Conservation (phyloP, 2,113 vertebrate genomes). For the Coreoperca whiteheadi region DNA sequence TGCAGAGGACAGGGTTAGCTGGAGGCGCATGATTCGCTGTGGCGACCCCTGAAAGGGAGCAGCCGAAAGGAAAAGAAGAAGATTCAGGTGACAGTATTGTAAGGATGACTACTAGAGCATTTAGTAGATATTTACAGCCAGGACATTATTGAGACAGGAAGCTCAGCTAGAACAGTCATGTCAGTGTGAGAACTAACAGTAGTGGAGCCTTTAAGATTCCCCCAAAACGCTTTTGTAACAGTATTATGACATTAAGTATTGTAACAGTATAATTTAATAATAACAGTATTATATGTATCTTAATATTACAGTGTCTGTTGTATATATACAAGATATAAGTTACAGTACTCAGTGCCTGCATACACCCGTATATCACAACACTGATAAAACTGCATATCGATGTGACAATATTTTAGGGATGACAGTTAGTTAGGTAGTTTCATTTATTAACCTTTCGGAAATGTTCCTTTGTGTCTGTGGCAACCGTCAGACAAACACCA, state of each 20-base stretch:
- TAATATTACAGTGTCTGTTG: not conserved
- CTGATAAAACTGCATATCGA: not conserved
- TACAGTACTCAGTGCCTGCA: not conserved
- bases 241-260: too few relatives aligned
- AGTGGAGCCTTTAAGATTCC: not conserved
- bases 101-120: not conserved
- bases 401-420: too few relatives aligned
- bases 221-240: not conserved
- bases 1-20: too few relatives aligned
- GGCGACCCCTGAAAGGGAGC: too few relatives aligned
- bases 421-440: too few relatives aligned
- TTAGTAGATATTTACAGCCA: not conserved
- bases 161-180: not conserved
- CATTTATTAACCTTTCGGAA: too few relatives aligned
- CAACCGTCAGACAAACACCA: too few relatives aligned
- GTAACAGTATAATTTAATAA: too few relatives aligned
- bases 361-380: not conserved
- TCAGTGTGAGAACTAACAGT: not conserved
- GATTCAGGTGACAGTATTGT: not conserved
- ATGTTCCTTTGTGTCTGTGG: too few relatives aligned
- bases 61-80: too few relatives aligned
- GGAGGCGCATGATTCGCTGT: too few relatives aligned
- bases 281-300: too few relatives aligned
- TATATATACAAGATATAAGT: not conserved
- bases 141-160: not conserved